phyloP scores from a whole-genome alignment of 2,888 invertebrate species.

The Caenorhabditis macrosperma region DNA sequence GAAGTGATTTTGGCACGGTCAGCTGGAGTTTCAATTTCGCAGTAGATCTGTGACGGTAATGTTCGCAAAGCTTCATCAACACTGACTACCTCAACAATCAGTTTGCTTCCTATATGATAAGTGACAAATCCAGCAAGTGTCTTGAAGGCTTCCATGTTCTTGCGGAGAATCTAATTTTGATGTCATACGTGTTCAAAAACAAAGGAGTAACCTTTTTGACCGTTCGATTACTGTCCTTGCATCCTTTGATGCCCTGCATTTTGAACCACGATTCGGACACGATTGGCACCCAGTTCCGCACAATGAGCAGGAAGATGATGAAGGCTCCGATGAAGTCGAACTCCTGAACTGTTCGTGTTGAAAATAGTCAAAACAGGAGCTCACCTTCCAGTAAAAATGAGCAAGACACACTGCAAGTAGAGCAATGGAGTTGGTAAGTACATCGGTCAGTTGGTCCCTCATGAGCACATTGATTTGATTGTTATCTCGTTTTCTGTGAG shows the following conservation, averaged over 20 bases:
- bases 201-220: constrained; percentile 28
- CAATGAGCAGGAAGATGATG: constrained; percentile 54
- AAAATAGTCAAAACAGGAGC: background rate
- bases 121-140: constrained; percentile 25
- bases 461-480: constrained; percentile 60
- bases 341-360: constrained; percentile 26
- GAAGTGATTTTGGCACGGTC: constrained; percentile 7
- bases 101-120: constrained; percentile 49
- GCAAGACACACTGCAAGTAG: constrained; percentile 46
- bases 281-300: constrained; percentile 60
- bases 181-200: too few relatives aligned
- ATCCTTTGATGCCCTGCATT: constrained; percentile 49
- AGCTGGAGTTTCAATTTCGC: background rate
- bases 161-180: constrained; percentile 29
- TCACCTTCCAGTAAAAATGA: constrained; percentile 22
- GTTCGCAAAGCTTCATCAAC: background rate
- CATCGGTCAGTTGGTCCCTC: constrained; percentile 64
- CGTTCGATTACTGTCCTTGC: constrained; percentile 18
- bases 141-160: constrained; percentile 6
- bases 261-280: constrained; percentile 42
- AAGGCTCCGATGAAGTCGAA: constrained; percentile 60
- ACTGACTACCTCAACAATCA: constrained; percentile 33
- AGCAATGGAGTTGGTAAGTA: constrained; percentile 58
- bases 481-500: constrained; percentile 43
- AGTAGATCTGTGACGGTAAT: constrained; percentile 17